These are phyloP conservation scores for Sitobion miscanthi DNA, from an alignment of 1,140 invertebrate genomes.

Conservation along the genomic window DNA sequence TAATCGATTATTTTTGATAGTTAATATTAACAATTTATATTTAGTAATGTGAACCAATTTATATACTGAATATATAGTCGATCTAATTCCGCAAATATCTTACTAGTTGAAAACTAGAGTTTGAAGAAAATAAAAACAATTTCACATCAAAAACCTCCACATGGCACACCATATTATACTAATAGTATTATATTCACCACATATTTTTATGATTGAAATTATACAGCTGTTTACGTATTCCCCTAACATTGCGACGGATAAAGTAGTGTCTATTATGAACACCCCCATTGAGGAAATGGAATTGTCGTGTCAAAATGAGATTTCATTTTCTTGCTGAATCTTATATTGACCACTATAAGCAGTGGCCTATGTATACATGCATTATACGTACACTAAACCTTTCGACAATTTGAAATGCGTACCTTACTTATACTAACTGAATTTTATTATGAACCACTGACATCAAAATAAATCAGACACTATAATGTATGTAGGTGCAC, in stretches of 20 bases:
- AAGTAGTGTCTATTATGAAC: constrained; percentile 42
- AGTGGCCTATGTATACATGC: background rate
- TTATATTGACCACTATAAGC: constrained; percentile 46
- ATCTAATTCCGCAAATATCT: background rate
- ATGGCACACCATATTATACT: background rate
- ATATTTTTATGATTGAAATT: constrained; percentile 18
- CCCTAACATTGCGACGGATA: constrained; percentile 28
- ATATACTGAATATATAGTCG: background rate
- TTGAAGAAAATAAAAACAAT: background rate
- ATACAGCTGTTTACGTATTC: constrained; percentile 44
- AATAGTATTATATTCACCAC: constrained; percentile 15
- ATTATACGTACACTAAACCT: background rate
- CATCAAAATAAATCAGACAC: background rate
- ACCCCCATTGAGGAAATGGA: constrained; percentile 51
- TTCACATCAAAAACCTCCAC: background rate
- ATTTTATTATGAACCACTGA: background rate
- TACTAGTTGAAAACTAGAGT: background rate
- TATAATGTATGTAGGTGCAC: background rate
- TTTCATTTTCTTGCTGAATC: constrained; percentile 46
- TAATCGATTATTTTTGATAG: background rate
- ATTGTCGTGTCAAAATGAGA: constrained; percentile 56
- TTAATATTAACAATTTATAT: background rate
- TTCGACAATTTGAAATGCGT: background rate
- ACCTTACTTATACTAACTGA: background rate
- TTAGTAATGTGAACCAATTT: background rate